A percentile compares a stretch with the other conserved stretches of the same genome.
phyloP scores from a whole-genome alignment of 2,113 vertebrate genomes.

The Colossoma macropomum region DNA sequence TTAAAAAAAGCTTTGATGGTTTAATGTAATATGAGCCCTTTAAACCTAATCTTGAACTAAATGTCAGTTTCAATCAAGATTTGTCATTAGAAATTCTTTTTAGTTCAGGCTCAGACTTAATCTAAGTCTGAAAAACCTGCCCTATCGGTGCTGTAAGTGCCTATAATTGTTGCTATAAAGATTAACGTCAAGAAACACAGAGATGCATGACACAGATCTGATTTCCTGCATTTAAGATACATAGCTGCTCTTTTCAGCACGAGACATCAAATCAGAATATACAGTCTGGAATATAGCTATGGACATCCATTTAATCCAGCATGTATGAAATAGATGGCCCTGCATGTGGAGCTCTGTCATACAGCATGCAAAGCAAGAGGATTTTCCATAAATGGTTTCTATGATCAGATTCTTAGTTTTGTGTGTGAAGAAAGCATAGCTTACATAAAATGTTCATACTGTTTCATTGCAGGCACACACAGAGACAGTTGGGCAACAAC shows the following conservation, averaged over 20 bases:
- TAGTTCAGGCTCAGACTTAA: too few species aligned
- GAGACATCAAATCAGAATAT: background rate
- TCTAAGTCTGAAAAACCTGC: too few species aligned
- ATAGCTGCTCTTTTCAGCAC: background rate
- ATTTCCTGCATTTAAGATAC: background rate
- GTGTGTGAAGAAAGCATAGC: too few species aligned
- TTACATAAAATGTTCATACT: too few species aligned
- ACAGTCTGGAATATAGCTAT: background rate
- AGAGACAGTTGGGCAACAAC: too few species aligned
- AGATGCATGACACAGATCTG: background rate
- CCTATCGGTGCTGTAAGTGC: background rate
- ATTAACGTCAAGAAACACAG: background rate
- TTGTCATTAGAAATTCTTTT: too few species aligned
- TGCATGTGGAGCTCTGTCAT: background rate
- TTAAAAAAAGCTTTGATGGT: too few species aligned
- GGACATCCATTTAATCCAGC: background rate
- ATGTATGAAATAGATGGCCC: background rate
- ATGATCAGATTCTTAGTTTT: background rate
- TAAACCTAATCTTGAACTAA: too few species aligned
- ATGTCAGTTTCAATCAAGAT: too few species aligned
- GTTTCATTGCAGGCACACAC: too few species aligned
- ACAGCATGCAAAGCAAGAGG: background rate
- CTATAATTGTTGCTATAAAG: conserved; percentile 15
- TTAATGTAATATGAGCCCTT: too few species aligned
- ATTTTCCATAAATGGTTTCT: background rate